Evolutionary conservation across 2,113 vertebrate species (phyloP), one percentile per base, ranked within the genome.

Genomic region (Sturnus vulgaris): DNA sequence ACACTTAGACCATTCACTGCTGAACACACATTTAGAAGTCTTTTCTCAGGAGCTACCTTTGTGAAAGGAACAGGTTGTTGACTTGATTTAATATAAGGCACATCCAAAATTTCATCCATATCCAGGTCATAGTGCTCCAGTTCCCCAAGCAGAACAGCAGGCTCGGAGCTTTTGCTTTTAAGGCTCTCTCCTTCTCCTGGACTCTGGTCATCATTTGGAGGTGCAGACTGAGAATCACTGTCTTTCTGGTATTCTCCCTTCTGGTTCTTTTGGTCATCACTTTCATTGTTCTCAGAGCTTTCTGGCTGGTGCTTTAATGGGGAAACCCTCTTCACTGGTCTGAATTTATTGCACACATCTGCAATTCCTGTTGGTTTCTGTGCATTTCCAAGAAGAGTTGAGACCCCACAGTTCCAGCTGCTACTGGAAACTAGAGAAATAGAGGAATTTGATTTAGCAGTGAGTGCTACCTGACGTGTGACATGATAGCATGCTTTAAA

Each of bases 71-170:
- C 97, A 95, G 98, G 98, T 92, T 99, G 99, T 69, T 99, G 99
- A 76, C 93, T 99, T 95, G 99, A 99, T 96, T 99, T 99, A 96
- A 99, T 99, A 52, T 99, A 99, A 95, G 99, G 99, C 98, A 99
- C 99, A 46, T 99, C 99, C 97, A 99, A 98, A 97, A 99, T 99
- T 98, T 99, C 99, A 93, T 99, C 99, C 99, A 99, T 99, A 97
- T 99, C 99, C 77, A 99, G 98, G 84, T 99, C 99, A 64, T 99
- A 99, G 92, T 99, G 99, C 82, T 99, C 99, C 97, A 99, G 97
- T 85, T 99, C 99, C 3, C 99, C 99, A 61, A 98, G 98, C 33
- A 98, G 92, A 37, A 97, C 89, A 76, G 95, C 64, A 12, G 97
- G 95, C 46, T 98, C 97, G 0, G 88, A 59, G 53, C 70, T 96